A percentile compares a stretch with the other conserved stretches of the same genome.
phyloP scores from a whole-genome alignment of 2,888 invertebrate genomes.

The Drosophila imparisetae region DNA sequence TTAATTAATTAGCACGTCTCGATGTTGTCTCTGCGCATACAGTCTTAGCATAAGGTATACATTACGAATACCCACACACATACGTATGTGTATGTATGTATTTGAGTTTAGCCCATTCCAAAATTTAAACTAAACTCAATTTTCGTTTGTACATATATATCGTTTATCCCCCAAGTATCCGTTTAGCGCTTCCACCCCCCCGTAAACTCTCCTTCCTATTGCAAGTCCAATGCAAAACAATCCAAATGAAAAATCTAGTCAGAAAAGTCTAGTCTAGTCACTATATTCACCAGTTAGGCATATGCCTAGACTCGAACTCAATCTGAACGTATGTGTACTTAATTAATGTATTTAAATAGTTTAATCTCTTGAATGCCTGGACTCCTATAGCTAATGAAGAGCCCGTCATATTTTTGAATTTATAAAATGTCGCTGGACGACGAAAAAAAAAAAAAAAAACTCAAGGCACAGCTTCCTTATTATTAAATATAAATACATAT shows the following conservation, averaged over 20 bases:
- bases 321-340: conserved; percentile 16
- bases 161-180: not conserved
- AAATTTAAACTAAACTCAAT: conserved; percentile 11
- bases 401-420: conserved; percentile 35
- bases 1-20: conserved; percentile 54
- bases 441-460: conserved; percentile 49
- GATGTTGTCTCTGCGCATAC: conserved; percentile 63
- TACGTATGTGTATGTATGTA: not conserved
- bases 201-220: not conserved
- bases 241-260: not conserved
- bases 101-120: conserved; percentile 7
- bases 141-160: conserved; percentile 57
- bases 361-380: conserved; percentile 17
- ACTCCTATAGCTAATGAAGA: conserved; percentile 3
- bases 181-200: not conserved
- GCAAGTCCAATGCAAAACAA: not conserved
- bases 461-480: conserved; percentile 17
- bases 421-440: conserved; percentile 77
- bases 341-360: conserved; percentile 8
- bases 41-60: conserved; percentile 1
- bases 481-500: conserved; percentile 5
- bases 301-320: not conserved
- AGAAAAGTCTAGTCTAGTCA: not conserved
- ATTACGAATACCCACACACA: conserved; percentile 9
- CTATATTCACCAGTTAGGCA: not conserved